Evolutionary conservation across 30 jellyfish, hydroid and myxozoan species (phyloP).

Genomic region (Aurelia coerulea): DNA sequence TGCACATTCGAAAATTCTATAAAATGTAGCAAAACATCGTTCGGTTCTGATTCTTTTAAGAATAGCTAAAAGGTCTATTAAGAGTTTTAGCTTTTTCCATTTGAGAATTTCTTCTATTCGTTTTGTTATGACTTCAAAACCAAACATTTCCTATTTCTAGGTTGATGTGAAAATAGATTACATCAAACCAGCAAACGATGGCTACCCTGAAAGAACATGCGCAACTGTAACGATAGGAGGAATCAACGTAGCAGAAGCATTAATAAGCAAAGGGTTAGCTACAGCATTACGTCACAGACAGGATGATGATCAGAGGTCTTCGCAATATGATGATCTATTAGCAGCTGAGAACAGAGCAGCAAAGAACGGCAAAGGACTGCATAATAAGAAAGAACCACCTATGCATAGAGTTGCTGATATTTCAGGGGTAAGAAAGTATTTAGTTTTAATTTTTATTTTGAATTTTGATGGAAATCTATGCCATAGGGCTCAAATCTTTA

Average conservation of each 20-base stretch:
- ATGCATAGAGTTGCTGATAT: conserved; percentile 93
- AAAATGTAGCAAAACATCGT: no score
- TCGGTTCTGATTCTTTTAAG: no score
- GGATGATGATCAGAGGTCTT: conserved; percentile 93
- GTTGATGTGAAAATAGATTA: conserved; percentile 86
- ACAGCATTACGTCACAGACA: conserved; percentile 89
- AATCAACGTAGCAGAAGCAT: conserved; percentile 90
- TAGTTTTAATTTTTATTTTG: neutral
- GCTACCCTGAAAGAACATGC: conserved; percentile 91
- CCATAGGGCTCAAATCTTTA: neutral
- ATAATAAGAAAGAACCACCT: conserved; percentile 93
- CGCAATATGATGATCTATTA: conserved; percentile 83
- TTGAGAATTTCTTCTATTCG: no score
- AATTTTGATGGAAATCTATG: neutral
- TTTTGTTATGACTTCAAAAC: no score
- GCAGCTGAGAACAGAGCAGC: conserved; percentile 94
- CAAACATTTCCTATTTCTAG: neutral
- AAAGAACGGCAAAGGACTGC: conserved; percentile 86
- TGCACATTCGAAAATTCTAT: no score
- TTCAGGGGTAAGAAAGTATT: conserved; percentile 63
- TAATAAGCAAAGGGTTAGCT: conserved; percentile 95
- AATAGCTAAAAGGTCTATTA: no score
- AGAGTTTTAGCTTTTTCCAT: no score
- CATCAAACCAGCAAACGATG: conserved; percentile 92
- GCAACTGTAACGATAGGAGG: conserved; percentile 90